Evolutionary conservation across 2,113 vertebrate species (phyloP).

Genomic region (Atrichornis clamosus): DNA sequence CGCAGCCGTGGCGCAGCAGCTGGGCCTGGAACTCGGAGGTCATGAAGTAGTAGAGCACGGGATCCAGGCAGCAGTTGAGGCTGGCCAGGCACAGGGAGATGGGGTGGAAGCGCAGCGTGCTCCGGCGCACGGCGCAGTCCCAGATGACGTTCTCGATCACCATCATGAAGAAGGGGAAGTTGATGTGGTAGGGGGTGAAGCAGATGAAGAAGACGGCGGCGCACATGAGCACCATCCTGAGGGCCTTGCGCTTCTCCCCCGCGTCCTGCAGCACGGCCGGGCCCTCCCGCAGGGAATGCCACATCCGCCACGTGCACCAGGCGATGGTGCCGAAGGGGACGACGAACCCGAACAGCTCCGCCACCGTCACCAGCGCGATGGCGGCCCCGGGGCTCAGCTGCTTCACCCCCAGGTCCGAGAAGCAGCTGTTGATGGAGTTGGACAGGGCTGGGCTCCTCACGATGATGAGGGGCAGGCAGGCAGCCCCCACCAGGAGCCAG

Average conservation of each 20-base stretch:
- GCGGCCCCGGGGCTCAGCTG: constrained; percentile 34
- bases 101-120: constrained; percentile 77
- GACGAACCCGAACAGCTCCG: constrained; percentile 84
- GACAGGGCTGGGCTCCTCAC: constrained; percentile 68
- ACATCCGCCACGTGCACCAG: constrained; percentile 80
- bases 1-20: constrained; percentile 53
- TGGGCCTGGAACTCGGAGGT: constrained; percentile 85
- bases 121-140: constrained; percentile 64
- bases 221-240: constrained; percentile 84
- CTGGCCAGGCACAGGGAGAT: constrained; percentile 85
- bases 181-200: constrained; percentile 89
- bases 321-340: constrained; percentile 78
- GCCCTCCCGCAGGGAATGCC: constrained; percentile 70
- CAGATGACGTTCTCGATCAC: constrained; percentile 73
- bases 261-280: not conserved
- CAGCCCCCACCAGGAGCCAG: constrained; percentile 79
- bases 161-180: constrained; percentile 87
- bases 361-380: constrained; percentile 73
- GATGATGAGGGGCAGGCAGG: constrained; percentile 81
- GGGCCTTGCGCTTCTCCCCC: constrained; percentile 76
- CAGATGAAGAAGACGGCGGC: constrained; percentile 83
- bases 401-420: constrained; percentile 82
- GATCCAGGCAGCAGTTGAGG: constrained; percentile 89
- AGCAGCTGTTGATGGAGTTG: constrained; percentile 71
- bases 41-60: constrained; percentile 90